Percentiles rank a stretch among this genome's conserved stretches.
Evolutionary conservation across 1,140 invertebrate genomes (phyloP).

Genomic region (Papilio xuthus): DNA sequence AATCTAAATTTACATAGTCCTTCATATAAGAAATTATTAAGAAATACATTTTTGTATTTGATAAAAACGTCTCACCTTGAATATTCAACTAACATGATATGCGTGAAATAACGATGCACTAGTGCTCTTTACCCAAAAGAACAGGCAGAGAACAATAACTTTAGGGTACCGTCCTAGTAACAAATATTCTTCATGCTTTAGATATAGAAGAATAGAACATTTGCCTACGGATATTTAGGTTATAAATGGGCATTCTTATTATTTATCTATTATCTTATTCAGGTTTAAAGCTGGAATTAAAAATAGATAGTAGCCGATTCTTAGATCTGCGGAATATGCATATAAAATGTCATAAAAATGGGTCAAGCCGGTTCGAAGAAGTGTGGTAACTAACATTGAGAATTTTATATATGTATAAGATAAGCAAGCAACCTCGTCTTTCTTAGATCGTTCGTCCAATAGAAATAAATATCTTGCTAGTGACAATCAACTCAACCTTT

Average conservation of each 20-base stretch:
- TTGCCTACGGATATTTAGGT: background rate
- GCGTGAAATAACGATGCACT: background rate
- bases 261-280: too few species aligned
- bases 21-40: background rate
- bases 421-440: too few species aligned
- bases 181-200: background rate
- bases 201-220: background rate
- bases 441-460: background rate
- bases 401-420: too few species aligned
- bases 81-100: slow-evolving; percentile 3
- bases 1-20: slow-evolving; percentile 8
- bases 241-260: too few species aligned
- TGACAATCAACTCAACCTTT: background rate
- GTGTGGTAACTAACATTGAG: too few species aligned
- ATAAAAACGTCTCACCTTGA: background rate
- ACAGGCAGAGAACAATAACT: background rate
- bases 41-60: background rate
- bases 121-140: background rate
- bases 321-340: too few species aligned
- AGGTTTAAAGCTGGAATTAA: too few species aligned
- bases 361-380: too few species aligned
- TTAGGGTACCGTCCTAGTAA: background rate
- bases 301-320: too few species aligned
- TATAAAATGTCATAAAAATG: too few species aligned
- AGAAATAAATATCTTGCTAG: background rate